Evolutionary conservation across 2,113 vertebrate species (phyloP).

Genomic region (Oncorhynchus tshawytscha): DNA sequence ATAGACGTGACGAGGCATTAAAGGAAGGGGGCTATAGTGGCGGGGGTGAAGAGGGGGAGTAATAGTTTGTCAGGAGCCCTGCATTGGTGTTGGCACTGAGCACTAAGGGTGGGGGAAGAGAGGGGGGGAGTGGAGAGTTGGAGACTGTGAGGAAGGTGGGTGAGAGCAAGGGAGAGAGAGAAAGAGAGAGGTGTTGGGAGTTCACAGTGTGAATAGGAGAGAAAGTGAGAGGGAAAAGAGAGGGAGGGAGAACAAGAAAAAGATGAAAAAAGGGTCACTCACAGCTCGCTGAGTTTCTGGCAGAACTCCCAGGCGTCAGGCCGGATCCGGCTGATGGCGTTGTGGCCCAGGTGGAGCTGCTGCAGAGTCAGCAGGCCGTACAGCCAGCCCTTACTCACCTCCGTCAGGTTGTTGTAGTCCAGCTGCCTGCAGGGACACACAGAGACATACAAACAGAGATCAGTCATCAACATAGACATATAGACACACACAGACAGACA

Average conservation of each 20-base stretch:
- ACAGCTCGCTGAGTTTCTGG: conserved; percentile 96
- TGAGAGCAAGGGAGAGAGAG: conserved; percentile 31
- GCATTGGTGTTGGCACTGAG: conserved; percentile 42
- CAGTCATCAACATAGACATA: neutral
- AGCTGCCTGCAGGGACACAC: conserved; percentile 79
- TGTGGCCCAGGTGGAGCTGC: conserved; percentile 93
- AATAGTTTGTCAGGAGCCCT: conserved; percentile 42
- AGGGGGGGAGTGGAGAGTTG: neutral
- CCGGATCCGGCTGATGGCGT: conserved; percentile 89
- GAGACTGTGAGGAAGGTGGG: conserved; percentile 46
- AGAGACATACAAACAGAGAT: conserved; percentile 35
- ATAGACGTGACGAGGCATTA: neutral
- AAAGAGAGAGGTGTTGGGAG: neutral
- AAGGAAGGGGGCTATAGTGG: conserved; percentile 33
- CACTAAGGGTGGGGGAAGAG: conserved; percentile 32
- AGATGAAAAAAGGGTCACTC: conserved; percentile 73
- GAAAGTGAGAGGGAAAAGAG: conserved; percentile 46
- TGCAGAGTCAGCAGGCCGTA: conserved; percentile 92
- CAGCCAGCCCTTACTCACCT: conserved; percentile 95
- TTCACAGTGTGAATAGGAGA: neutral
- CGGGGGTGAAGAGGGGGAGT: conserved; percentile 33
- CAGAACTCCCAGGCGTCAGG: conserved; percentile 97
- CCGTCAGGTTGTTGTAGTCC: conserved; percentile 95
- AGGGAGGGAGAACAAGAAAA: neutral
- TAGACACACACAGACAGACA: neutral